Evolutionary conservation across 2,888 invertebrate species (phyloP), one percentile per base, ranked within the genome.

Genomic region (Pherbina coryleti): DNA sequence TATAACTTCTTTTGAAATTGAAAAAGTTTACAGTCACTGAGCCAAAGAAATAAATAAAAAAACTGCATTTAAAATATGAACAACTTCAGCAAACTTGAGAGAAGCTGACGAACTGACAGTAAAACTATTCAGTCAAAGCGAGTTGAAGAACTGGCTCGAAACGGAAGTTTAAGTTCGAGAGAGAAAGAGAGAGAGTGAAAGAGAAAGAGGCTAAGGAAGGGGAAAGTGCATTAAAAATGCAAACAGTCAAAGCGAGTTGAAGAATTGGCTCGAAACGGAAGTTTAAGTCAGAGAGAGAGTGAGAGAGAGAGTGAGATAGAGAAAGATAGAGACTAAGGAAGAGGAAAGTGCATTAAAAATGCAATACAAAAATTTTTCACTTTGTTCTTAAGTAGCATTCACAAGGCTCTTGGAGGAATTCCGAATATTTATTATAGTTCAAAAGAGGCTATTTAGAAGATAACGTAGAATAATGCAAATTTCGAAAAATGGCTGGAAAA

Each of bases 1-100:
- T 28, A 60, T 4, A 60, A 60, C 60, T 60, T 60, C 28, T 28
- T 60, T 60, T 60, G 28, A 60, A 28, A 60, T 60, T 60, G 60
- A 60, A 60, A 60, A 60, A 60, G 60, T 60, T 60, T 14, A 8
- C 5, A 60, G 28, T 9, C 9, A 1, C 44, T 44, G 9, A 44
- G 44, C 1, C 11, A 44, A 31, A 31, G n/a, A 19, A 11, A 25
- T 22, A 60, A 60, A 60, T 9, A 60, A 60, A 55, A 60, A 60
- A 60, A 25, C 8, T 55, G 60, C 60, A 60, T 60, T 3, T 28
- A 60, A 60, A 60, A 60, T 60, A 60, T 60, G 60, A 60, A 60
- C 25, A 60, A 60, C 25, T 57, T 57, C 22, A 57, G 57, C 11
- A 17, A 57, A 17, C n/a, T 44, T 44, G 22, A 22, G 22, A 55